phyloP scores from a whole-genome alignment of 2,113 vertebrate genomes.

The Erythrocebus patas region DNA sequence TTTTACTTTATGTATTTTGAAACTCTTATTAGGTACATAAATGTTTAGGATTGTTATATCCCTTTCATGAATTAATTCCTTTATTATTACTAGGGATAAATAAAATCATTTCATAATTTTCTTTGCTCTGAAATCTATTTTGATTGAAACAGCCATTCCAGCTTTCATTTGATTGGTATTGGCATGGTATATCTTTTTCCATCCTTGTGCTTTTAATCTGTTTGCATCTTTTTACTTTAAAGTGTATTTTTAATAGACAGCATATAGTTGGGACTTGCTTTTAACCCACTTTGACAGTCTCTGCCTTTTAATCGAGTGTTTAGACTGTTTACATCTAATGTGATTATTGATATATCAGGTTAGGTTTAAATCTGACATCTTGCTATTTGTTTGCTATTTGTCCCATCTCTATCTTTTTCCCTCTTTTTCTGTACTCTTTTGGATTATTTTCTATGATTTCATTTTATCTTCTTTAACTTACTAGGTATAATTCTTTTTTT shows the following conservation, averaged over 20 bases:
- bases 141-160: neutral
- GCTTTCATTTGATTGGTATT: neutral
- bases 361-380: neutral
- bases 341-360: neutral
- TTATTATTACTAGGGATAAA: neutral
- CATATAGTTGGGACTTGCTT: neutral
- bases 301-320: too few species aligned
- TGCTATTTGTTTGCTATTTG: neutral
- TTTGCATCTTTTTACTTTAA: too few species aligned
- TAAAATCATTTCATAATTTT: slow-evolving; percentile 2
- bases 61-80: neutral
- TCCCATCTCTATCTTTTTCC: neutral
- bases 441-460: neutral
- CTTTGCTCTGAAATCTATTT: neutral
- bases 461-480: too few species aligned
- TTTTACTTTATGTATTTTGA: neutral
- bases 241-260: neutral
- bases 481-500: too few species aligned
- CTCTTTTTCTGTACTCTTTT: neutral
- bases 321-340: neutral
- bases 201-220: neutral
- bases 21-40: neutral
- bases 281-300: neutral
- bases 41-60: neutral
- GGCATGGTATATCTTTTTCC: neutral